phyloP scores from a whole-genome alignment of 2,113 vertebrate genomes.

The Cavia aperea region DNA sequence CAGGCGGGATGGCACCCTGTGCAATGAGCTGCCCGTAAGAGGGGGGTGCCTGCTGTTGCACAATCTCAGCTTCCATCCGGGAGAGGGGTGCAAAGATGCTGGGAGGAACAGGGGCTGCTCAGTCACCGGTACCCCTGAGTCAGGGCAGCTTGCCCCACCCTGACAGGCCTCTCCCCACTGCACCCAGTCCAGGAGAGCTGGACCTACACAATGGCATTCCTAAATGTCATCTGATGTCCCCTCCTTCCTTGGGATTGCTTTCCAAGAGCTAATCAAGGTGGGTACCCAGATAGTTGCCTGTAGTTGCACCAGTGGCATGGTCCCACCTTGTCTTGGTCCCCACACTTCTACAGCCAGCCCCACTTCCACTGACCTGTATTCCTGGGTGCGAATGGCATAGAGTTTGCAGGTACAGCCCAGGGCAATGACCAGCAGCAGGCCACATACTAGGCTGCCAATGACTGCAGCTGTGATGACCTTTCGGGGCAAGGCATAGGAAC shows the following conservation, averaged over 20 bases:
- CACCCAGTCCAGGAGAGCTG: background rate
- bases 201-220: background rate
- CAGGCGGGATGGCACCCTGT: conserved; percentile 88
- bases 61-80: conserved; percentile 85
- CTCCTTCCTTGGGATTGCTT: background rate
- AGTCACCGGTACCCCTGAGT: background rate
- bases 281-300: background rate
- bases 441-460: conserved; percentile 89
- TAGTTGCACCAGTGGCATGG: rapidly evolving
- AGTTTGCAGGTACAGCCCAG: conserved; percentile 92
- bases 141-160: background rate
- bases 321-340: background rate
- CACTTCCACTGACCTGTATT: conserved; percentile 73
- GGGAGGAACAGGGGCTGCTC: background rate
- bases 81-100: conserved; percentile 89
- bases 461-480: conserved; percentile 91
- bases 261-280: background rate
- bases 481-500: conserved; percentile 84
- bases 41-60: conserved; percentile 90
- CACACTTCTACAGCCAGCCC: background rate
- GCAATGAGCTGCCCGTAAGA: conserved; percentile 93
- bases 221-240: background rate
- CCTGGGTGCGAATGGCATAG: conserved; percentile 85
- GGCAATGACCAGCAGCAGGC: conserved; percentile 88
- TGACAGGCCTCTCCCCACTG: background rate